A percentile compares a stretch with the other conserved stretches of the same genome.
These are phyloP conservation scores for Notodromas monacha DNA, from an alignment of 2,888 invertebrate species.

Conservation along the genomic window DNA sequence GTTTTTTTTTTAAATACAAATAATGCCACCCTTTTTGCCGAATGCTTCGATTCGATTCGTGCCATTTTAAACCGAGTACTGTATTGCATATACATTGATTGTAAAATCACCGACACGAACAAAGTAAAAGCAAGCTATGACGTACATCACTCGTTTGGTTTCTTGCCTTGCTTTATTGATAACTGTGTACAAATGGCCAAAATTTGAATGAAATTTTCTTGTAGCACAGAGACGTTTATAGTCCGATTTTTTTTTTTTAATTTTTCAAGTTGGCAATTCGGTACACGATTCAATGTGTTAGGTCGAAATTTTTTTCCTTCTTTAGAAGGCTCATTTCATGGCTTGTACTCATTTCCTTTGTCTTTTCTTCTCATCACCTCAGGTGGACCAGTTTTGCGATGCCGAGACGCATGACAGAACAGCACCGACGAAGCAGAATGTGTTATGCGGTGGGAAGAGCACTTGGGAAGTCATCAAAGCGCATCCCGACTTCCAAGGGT, in stretches of 20 bases:
- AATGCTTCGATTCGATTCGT: too few species aligned
- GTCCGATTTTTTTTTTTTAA: background rate
- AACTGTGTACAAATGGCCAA: too few species aligned
- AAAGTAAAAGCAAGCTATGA: too few species aligned
- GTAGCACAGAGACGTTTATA: background rate
- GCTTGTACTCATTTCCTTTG: slow-evolving; percentile 2
- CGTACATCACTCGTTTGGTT: too few species aligned
- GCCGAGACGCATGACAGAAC: slow-evolving; percentile 13
- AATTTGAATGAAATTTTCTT: too few species aligned
- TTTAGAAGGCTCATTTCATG: background rate
- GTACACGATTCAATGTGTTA: background rate
- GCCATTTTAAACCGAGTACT: too few species aligned
- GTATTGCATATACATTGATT: too few species aligned
- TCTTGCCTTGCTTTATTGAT: too few species aligned
- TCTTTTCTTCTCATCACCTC: slow-evolving; percentile 4
- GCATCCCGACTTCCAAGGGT: slow-evolving; percentile 13
- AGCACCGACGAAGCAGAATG: slow-evolving; percentile 15
- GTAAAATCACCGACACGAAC: too few species aligned
- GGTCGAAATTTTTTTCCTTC: background rate
- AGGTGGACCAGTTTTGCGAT: slow-evolving; percentile 13
- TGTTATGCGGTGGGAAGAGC: slow-evolving; percentile 14
- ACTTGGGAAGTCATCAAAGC: slow-evolving; percentile 14
- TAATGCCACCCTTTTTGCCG: too few species aligned
- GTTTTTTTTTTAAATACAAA: too few species aligned
- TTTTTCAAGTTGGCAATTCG: background rate